Evolutionary conservation across 2,888 invertebrate genomes (phyloP).

Genomic region (Ormyrus thymus): DNA sequence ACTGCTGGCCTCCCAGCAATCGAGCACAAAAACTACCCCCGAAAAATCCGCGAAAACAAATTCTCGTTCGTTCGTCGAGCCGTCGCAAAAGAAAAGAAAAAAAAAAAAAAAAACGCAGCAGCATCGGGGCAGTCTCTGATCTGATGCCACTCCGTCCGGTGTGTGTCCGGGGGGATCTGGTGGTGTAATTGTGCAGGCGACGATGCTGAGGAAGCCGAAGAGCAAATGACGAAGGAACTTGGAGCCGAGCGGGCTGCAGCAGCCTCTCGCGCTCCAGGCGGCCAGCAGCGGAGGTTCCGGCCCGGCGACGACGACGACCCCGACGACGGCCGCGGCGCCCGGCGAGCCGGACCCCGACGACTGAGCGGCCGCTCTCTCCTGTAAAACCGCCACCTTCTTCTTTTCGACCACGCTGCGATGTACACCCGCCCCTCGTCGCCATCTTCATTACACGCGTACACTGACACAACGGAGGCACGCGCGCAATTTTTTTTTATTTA

Average conservation of each 20-base stretch:
- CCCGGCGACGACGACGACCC: not conserved
- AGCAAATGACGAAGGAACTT: constrained; percentile 98
- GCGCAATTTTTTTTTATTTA: constrained; percentile 3
- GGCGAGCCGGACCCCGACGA: constrained; percentile 71
- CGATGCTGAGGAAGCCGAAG: constrained; percentile 99
- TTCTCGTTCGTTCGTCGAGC: constrained; percentile 21
- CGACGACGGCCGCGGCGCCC: constrained; percentile 21
- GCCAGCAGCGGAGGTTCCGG: constrained; percentile 67
- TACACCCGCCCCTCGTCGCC: not conserved
- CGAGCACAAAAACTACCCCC: no score
- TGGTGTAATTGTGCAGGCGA: constrained; percentile 85
- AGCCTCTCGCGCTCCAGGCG: constrained; percentile 74
- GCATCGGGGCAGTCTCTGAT: not conserved
- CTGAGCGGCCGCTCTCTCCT: constrained; percentile 56
- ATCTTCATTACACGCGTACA: not conserved
- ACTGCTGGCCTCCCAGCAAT: no score
- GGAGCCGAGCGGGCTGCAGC: constrained; percentile 83
- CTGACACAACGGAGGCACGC: not conserved
- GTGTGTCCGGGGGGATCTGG: not conserved
- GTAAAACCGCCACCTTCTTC: no score
- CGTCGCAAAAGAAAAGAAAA: not conserved
- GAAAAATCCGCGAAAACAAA: not conserved
- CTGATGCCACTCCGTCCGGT: not conserved
- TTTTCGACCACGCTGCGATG: no score
- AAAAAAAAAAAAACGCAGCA: not conserved